phyloP scores from a whole-genome alignment of 2,888 invertebrate genomes.

The Xestia xanthographa region DNA sequence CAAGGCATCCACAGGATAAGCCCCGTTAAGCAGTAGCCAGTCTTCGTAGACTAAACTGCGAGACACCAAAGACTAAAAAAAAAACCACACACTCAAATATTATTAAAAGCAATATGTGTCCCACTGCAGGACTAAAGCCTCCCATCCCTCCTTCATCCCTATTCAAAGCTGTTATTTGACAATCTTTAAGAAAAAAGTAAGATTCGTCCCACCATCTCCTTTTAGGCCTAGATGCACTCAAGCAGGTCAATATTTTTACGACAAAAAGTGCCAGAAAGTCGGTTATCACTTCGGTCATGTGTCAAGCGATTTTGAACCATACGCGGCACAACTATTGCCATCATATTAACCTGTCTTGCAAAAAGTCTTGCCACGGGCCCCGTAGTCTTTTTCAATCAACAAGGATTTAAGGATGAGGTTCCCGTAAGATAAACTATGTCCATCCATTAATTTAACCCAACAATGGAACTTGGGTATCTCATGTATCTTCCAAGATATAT shows the following conservation, averaged over 20 bases:
- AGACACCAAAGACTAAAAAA: too few species aligned
- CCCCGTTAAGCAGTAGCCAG: too few species aligned
- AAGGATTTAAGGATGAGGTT: conserved; percentile 29
- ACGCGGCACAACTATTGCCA: not conserved
- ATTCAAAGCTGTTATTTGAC: not conserved
- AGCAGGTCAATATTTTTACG: not conserved
- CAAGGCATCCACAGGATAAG: too few species aligned
- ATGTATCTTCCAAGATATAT: conserved; percentile 7
- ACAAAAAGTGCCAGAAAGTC: too few species aligned
- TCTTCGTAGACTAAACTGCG: too few species aligned
- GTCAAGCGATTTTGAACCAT: conserved; percentile 1
- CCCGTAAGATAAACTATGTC: conserved; percentile 20
- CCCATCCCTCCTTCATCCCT: not conserved
- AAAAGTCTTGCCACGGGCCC: not conserved
- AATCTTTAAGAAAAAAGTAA: not conserved
- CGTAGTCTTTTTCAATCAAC: conserved; percentile 38
- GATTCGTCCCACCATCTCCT: not conserved
- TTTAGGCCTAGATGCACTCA: not conserved
- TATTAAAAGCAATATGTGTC: not conserved
- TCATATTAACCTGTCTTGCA: not conserved
- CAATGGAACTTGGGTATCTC: not conserved
- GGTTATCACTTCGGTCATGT: not conserved
- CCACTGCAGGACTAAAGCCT: not conserved
- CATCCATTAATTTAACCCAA: conserved; percentile 46
- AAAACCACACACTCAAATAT: not conserved